Evolutionary conservation across 2,888 invertebrate genomes (phyloP), one percentile per base, ranked within the genome.

Genomic region (Syrista parreyssii): DNA sequence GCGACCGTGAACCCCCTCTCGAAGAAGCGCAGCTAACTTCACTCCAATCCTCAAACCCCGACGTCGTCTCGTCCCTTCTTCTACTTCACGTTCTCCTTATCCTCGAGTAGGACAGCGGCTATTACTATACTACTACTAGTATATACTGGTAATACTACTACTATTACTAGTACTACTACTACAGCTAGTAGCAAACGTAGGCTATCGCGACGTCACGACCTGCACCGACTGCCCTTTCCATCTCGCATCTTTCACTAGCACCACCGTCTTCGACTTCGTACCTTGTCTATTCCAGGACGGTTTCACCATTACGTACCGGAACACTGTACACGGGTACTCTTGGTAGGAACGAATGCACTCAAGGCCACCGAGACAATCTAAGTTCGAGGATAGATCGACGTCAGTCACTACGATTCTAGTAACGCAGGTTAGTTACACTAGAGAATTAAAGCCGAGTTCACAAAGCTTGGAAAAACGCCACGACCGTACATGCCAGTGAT

Each of bases 1-100:
- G 55, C 76, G 75, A 84, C 83, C 83, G 80, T 80, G 79, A 74
- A 30, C 68, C n/a, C 33, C 73, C 35, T 68, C 71, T 31, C 31
- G 71, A 71, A 31, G 32, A 71, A 71, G 31, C 71, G 71, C 31
- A 30, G 71, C 33, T 23, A 23, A 6, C 71, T 33, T 71, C 71
- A 55, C 55, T 33, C 71, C 71, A 3, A 31, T 33, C 33, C 71
- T 11, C 71, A 71, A 15, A 71, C 71, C 33, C 71, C 71, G 71
- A 55, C 23, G 55, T 15, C 6, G 12, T 33, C 33, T 23, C 68
- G 73, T 55, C 68, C 72, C 40, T 81, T 77, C 75, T 75, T 76
- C 74, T 76, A 80, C 76, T 77, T 68, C 77, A 40, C 71, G n/a
- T 31, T 12, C 69, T 69, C 73, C 76, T 76, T 78, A 74, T 75